These are phyloP conservation scores for Callyntrura sp. DNA, from an alignment of 2,888 invertebrate genomes.

Conservation along the genomic window DNA sequence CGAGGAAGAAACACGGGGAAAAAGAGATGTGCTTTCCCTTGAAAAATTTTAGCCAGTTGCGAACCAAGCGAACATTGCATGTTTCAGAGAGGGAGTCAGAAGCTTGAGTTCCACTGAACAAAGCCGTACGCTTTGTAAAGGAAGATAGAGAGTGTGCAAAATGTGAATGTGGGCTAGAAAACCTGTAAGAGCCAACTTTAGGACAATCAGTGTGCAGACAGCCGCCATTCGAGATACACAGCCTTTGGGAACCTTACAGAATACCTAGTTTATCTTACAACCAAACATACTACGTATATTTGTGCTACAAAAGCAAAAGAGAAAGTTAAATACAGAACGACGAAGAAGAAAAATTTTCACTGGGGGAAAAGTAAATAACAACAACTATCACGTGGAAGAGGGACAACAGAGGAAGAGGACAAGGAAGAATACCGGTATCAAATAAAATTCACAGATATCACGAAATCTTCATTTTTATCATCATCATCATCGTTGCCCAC, in stretches of 20 bases:
- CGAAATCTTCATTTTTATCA: background rate
- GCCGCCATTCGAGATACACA: constrained; percentile 77
- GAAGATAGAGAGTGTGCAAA: background rate
- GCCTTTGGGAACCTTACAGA: background rate
- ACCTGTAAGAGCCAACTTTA: constrained; percentile 76
- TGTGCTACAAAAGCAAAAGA: constrained; percentile 8
- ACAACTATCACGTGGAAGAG: background rate
- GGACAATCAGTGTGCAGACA: constrained; percentile 79
- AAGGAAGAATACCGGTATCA: background rate
- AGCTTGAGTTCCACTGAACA: constrained; percentile 17
- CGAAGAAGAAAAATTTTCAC: constrained; percentile 2
- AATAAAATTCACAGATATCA: constrained; percentile 18
- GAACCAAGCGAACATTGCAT: background rate
- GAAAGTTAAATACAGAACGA: background rate
- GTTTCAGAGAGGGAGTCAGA: too few species aligned
- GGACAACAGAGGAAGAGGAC: background rate
- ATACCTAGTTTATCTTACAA: constrained; percentile 34
- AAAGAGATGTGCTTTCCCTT: constrained; percentile 66
- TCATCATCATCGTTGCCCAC: background rate
- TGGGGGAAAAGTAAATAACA: background rate
- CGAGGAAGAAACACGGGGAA: background rate
- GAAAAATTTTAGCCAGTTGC: background rate
- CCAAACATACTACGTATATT: background rate
- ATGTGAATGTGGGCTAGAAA: constrained; percentile 70
- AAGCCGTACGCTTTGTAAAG: background rate